Evolutionary conservation across 2,797 vertebrate genomes (phyloP).

Genomic region (Silurus aristotelis): DNA sequence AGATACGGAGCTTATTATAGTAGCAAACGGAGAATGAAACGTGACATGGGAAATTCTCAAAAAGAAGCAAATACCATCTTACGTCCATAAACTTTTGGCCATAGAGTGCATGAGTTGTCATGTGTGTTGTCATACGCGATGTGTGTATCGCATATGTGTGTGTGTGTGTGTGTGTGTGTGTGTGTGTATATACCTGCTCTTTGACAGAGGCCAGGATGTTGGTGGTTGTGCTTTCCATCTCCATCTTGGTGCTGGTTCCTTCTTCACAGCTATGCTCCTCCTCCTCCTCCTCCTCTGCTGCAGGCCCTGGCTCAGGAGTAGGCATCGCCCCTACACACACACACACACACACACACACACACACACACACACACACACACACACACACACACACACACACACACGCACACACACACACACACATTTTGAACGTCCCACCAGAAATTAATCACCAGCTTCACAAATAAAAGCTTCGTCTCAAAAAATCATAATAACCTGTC

Average conservation of each 20-base stretch:
- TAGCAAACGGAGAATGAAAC: no score
- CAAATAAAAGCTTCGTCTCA: conserved; percentile 28
- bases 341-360: no score
- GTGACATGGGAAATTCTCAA: no score
- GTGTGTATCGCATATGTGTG: not conserved
- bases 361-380: conserved; percentile 31
- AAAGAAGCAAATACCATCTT: no score
- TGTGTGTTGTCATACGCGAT: no score
- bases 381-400: conserved; percentile 16
- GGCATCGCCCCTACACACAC: conserved; percentile 51
- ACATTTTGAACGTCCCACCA: not conserved
- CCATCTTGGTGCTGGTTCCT: conserved; percentile 77
- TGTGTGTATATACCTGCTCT: conserved; percentile 83
- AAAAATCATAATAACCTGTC: conserved; percentile 40
- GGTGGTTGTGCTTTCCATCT: conserved; percentile 79
- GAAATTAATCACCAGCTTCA: conserved; percentile 34
- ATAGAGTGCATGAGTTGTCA: no score
- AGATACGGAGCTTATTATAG: no score
- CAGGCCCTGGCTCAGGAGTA: conserved; percentile 76
- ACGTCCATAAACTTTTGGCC: no score
- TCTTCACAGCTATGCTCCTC: conserved; percentile 76
- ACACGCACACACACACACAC: not conserved
- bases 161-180: not conserved
- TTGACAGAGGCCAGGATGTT: conserved; percentile 96
- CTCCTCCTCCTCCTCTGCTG: conserved; percentile 74